Base-by-base conservation (phyloP, 2,888 invertebrate species). In the Ormyrus labotus region DNA sequence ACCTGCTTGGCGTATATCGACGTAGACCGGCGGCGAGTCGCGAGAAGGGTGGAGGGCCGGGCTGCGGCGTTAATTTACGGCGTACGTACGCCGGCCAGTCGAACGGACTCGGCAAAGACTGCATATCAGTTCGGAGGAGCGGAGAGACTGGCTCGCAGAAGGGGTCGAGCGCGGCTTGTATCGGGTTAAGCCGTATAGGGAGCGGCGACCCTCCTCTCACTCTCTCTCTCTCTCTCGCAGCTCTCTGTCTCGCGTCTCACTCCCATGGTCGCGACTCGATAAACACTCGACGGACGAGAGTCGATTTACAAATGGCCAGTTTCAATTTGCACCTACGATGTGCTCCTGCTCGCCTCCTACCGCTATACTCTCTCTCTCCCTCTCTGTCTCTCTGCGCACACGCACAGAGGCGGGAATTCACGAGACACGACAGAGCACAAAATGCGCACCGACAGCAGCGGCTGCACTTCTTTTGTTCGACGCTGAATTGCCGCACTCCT, bases 291-390 rank as follows among this genome's bases (percentile, higher is more conserved):
- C 82, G 64, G 55, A 83, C 83, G 75, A 80, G 84, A 84, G 83
- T 85, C 87, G 82, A 87, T 87, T 86, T 86, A 85, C 88, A 86
- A 87, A 86, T 85, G 85, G 84, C 85, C 81, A 83, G 79, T 84
- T 84, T 86, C 85, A 83, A 85, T 85, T 86, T 85, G 84, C 82
- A 81, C 72, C 70, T 67, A 60, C 57, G 58, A 71, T 77, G 70
- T 63, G 45, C 53, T 51, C 51, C 61, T 63, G n/a, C 65, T 13
- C 51, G 13, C 61, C 8, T 34, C 34, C 34, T 19, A 2, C 34
- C 34, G 2, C 19, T 19, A 34, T 2, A 2, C 61, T 9, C 9
- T 61, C 61, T 5, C 61, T 61, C 61, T 61, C 19, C 6, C 34
- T 61, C 60, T 61, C 6, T 61, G 13, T 10, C 48, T 61, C 50